Conservation (phyloP, 1,140 invertebrate species). For the Panagrolaimus sp. region DNA sequence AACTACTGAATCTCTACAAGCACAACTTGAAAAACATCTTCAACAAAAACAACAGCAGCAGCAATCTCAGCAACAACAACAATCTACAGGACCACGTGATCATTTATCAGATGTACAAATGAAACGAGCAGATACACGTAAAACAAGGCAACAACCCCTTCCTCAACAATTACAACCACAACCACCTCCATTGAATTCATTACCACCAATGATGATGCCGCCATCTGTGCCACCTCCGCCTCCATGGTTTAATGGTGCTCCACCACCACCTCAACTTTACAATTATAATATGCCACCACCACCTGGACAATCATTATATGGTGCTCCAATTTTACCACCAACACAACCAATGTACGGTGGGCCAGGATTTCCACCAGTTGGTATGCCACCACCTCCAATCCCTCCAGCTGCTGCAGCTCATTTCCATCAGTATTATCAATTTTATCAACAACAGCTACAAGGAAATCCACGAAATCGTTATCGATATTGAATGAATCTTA, state of each 20-base stretch:
- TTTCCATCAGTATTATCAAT: no score
- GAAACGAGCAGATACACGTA: constrained; percentile 7
- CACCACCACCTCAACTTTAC: neutral
- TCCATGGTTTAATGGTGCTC: no score
- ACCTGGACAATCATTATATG: neutral
- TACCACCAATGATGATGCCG: neutral
- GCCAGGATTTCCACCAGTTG: no score
- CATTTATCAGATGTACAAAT: constrained; percentile 20
- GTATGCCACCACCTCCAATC: no score
- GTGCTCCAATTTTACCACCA: neutral
- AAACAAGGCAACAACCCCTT: neutral
- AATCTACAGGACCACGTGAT: constrained; percentile 3
- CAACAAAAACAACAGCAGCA: neutral
- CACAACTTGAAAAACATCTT: neutral
- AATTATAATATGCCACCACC: neutral
- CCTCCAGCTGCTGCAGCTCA: no score
- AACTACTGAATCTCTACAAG: neutral
- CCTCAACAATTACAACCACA: neutral
- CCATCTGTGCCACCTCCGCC: no score
- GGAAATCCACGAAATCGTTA: no score
- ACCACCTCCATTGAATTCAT: neutral
- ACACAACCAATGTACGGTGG: neutral
- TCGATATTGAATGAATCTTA: no score
- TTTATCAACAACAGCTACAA: no score
- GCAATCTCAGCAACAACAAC: neutral